These are phyloP conservation scores for Phataginus tetradactyla DNA, from an alignment of 2,797 vertebrate genomes.

Conservation along the genomic window DNA sequence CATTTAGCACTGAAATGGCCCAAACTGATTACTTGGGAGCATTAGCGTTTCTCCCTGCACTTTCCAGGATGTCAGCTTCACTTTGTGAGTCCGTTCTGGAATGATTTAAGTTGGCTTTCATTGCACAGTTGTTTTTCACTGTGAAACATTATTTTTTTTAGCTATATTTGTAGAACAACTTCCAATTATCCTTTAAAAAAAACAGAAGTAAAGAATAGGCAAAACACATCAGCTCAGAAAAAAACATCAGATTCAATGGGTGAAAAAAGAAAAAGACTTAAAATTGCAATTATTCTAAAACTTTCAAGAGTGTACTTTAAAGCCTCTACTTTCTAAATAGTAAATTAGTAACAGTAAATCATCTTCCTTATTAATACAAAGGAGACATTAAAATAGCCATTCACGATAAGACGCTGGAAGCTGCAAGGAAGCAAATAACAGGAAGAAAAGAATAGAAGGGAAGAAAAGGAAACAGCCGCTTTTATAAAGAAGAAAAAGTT, in stretches of 20 bases:
- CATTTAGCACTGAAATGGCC: constrained; percentile 69
- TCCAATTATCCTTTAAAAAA: constrained; percentile 69
- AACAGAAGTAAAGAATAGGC: constrained; percentile 56
- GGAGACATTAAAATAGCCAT: constrained; percentile 43
- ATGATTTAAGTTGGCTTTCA: constrained; percentile 60
- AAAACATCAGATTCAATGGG: constrained; percentile 54
- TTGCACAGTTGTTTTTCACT: constrained; percentile 68
- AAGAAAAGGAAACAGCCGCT: constrained; percentile 21
- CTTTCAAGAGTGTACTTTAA: constrained; percentile 48
- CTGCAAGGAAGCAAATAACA: background rate
- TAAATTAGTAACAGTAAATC: constrained; percentile 42
- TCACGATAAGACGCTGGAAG: constrained; percentile 49
- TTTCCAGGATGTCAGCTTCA: constrained; percentile 50
- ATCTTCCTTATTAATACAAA: constrained; percentile 61
- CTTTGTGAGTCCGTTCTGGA: constrained; percentile 61
- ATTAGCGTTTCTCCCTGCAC: background rate
- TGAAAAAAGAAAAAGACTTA: constrained; percentile 38
- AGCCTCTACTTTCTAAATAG: constrained; percentile 14
- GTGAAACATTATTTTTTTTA: constrained; percentile 59
- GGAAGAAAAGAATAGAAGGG: constrained; percentile 47
- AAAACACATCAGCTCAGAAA: constrained; percentile 53
- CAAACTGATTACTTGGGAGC: constrained; percentile 71
- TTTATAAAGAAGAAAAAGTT: background rate
- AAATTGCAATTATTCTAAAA: constrained; percentile 65
- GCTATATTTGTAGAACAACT: constrained; percentile 66